phyloP scores from a whole-genome alignment of 2,113 vertebrate genomes.

The Eonycteris spelaea region DNA sequence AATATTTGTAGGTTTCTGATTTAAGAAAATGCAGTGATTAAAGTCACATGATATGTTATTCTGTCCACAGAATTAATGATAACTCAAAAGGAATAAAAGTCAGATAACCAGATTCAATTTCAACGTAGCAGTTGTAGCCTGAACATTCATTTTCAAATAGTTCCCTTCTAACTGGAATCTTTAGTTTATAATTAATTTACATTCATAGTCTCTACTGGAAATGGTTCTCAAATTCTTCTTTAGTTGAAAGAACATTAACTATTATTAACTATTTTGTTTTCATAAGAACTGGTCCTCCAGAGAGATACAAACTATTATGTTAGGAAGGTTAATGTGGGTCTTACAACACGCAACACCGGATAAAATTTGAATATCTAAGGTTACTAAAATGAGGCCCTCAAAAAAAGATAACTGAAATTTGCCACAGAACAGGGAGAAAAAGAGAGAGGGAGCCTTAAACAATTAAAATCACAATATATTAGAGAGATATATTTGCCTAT shows the following conservation, averaged over 20 bases:
- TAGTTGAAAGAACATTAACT: neutral
- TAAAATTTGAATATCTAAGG: conserved; percentile 63
- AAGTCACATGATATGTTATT: neutral
- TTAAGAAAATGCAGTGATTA: neutral
- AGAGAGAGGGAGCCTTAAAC: conserved; percentile 29
- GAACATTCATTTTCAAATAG: neutral
- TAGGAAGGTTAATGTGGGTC: conserved; percentile 51
- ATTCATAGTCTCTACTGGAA: neutral
- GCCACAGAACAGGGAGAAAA: conserved; percentile 55
- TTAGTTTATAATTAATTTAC: neutral
- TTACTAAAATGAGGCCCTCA: conserved; percentile 61
- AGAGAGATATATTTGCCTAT: conserved; percentile 73
- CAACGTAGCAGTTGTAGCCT: neutral
- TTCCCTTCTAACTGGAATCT: neutral
- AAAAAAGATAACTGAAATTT: conserved; percentile 58
- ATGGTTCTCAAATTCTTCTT: neutral
- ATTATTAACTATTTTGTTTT: neutral
- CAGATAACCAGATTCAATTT: neutral
- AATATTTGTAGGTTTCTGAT: neutral
- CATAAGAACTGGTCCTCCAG: neutral
- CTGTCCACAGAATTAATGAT: neutral
- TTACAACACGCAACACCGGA: conserved; percentile 58
- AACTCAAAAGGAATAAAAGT: too few species aligned
- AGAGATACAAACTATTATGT: neutral
- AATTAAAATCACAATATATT: conserved; percentile 75